These are phyloP conservation scores for Drosophila busckii DNA, from an alignment of 1,140 invertebrate species.

Conservation along the genomic window DNA sequence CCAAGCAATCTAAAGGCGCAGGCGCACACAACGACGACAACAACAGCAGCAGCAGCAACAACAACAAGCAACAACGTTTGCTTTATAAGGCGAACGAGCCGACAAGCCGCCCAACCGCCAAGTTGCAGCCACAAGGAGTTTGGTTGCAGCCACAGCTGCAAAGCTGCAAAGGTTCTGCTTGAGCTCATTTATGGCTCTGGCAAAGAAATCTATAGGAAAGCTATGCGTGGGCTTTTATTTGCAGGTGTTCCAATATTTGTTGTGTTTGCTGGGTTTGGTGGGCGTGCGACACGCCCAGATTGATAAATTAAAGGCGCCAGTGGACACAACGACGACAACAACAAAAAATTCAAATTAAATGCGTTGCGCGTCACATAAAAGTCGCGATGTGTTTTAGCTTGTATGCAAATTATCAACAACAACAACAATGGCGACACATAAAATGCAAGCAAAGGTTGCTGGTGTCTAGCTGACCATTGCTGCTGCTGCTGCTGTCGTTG, in stretches of 20 bases:
- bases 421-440: conserved; percentile 59
- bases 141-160: conserved; percentile 7
- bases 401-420: conserved; percentile 40
- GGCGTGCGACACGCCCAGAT: conserved; percentile 46
- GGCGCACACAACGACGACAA: conserved; percentile 23
- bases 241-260: conserved; percentile 58
- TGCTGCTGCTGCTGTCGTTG: conserved; percentile 9
- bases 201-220: conserved; percentile 38
- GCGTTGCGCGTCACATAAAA: conserved; percentile 39
- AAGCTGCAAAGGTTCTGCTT: conserved; percentile 56
- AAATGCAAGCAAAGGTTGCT: conserved; percentile 65
- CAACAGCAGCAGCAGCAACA: conserved; percentile 16
- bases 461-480: conserved; percentile 14
- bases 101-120: conserved; percentile 26
- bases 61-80: conserved; percentile 21
- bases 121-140: conserved; percentile 1
- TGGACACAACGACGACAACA: neutral
- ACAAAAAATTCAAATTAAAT: conserved; percentile 45
- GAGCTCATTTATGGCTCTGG: conserved; percentile 26
- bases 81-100: conserved; percentile 62
- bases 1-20: conserved; percentile 44
- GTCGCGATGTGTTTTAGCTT: conserved; percentile 31
- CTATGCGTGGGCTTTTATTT: conserved; percentile 44
- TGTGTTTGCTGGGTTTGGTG: too few species aligned
- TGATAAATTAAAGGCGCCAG: conserved; percentile 57